Base-by-base conservation (phyloP, 1,140 invertebrate species). In the Drosophila paulistorum region DNA sequence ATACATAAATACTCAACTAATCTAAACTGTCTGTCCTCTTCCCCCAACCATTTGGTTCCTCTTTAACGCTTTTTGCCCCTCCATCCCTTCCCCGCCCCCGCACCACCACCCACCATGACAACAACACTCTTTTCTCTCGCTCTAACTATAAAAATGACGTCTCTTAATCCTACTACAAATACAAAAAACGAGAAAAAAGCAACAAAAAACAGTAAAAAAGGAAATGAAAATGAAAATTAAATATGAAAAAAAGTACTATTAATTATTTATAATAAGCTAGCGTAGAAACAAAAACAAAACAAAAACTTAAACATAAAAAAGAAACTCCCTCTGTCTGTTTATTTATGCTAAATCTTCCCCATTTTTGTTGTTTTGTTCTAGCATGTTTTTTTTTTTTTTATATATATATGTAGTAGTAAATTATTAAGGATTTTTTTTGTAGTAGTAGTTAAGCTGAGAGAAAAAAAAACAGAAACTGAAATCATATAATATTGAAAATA, bases 211-310 rank as follows among this genome's bases (percentile, higher is more conserved):
- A 30, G 30, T 30, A 35, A 23, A 71, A 71, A 33, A 71, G 10
- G 57, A 37, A 74, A 58, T 35, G 72, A 26, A 60, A 55, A 63
- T 42, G 51, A 63, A 61, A 74, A 45, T 58, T 58, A 62, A 30
- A 30, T 72, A 70, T 54, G 45, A 65, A 55, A 42, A 35, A 35
- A 37, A 67, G 55, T 71, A 71, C 65, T 78, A 78, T 86, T 75
- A 87, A 89, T 89, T 79, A 86, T 86, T 83, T 74, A 86, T 87
- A 73, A 87, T 86, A 83, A 83, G 84, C 83, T 84, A 86, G 74
- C 74, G 51, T 77, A 45, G 59, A 58, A 74, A 17, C 6, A 51
- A 51, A 51, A 51, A 51, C 7, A 26, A 26, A 26, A 26, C 23
- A 48, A 7, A 51, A 51, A 51, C 17, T 23, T 20, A 51, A 45